phyloP scores from a whole-genome alignment of 2,113 vertebrate genomes.

The Albula glossodonta region DNA sequence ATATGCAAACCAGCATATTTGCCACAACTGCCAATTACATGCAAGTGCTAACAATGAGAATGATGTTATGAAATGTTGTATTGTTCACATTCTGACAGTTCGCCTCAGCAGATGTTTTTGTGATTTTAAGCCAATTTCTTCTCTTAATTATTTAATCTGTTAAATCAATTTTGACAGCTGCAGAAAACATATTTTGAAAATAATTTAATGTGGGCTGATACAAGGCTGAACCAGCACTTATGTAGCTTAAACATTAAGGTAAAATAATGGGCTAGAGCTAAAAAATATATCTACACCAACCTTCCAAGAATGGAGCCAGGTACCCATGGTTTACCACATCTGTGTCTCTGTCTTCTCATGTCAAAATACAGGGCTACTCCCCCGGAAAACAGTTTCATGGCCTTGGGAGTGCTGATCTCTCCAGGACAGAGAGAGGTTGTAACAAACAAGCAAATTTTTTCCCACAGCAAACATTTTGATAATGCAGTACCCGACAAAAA shows the following conservation, averaged over 20 bases:
- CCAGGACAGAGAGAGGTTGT: neutral
- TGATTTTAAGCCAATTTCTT: neutral
- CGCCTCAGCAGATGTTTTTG: neutral
- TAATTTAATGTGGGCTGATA: neutral
- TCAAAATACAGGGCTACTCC: neutral
- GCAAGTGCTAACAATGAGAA: too few species aligned
- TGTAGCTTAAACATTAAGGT: neutral
- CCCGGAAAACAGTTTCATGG: too few species aligned
- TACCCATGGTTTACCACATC: too few species aligned
- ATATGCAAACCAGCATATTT: neutral
- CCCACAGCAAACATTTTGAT: neutral
- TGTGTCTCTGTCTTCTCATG: neutral
- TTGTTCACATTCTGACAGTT: too few species aligned
- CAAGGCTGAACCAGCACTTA: neutral
- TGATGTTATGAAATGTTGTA: too few species aligned
- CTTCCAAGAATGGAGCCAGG: neutral
- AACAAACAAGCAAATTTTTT: neutral
- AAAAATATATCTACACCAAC: neutral
- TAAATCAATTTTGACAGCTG: neutral
- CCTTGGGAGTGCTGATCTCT: neutral
- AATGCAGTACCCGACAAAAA: constrained; percentile 41
- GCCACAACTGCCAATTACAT: too few species aligned
- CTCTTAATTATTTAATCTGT: neutral
- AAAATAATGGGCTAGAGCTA: neutral
- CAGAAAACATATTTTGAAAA: neutral